Evolutionary conservation across 2,888 invertebrate genomes (phyloP).

Genomic region (Sepiola atlantica): DNA sequence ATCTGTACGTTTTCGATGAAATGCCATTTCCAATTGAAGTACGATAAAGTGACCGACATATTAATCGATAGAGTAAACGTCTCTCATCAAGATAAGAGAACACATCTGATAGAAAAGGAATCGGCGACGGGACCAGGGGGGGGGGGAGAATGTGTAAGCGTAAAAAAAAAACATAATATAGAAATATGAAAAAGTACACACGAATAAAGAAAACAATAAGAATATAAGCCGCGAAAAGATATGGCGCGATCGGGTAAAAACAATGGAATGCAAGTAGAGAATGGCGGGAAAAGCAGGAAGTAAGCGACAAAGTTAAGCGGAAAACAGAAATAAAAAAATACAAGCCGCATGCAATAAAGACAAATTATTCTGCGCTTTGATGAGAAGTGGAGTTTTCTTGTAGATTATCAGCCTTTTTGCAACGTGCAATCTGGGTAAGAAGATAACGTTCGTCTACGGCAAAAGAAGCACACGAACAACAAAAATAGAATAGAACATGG

Average conservation of each 20-base stretch:
- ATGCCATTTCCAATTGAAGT: no score
- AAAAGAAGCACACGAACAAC: not conserved
- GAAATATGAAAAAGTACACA: not conserved
- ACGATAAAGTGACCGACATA: no score
- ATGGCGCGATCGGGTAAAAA: not conserved
- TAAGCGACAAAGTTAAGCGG: not conserved
- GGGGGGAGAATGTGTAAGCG: no score
- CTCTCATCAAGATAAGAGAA: no score
- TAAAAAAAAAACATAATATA: not conserved
- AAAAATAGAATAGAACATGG: not conserved
- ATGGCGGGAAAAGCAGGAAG: not conserved
- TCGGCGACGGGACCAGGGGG: no score
- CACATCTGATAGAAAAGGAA: no score
- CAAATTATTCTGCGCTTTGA: not conserved
- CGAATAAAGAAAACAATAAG: not conserved
- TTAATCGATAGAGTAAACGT: no score
- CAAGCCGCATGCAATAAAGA: not conserved
- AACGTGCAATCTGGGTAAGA: conserved; percentile 21
- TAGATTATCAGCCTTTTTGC: not conserved
- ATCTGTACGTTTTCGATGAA: no score
- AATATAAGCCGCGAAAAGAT: not conserved
- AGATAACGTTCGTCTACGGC: not conserved
- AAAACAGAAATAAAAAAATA: not conserved
- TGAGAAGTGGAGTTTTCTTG: not conserved
- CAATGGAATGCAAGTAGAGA: not conserved